Evolutionary conservation across 53 echinoderm and acorn worm species (phyloP), one percentile per base, ranked within the genome.

Genomic region (Paelopatides confundens): DNA sequence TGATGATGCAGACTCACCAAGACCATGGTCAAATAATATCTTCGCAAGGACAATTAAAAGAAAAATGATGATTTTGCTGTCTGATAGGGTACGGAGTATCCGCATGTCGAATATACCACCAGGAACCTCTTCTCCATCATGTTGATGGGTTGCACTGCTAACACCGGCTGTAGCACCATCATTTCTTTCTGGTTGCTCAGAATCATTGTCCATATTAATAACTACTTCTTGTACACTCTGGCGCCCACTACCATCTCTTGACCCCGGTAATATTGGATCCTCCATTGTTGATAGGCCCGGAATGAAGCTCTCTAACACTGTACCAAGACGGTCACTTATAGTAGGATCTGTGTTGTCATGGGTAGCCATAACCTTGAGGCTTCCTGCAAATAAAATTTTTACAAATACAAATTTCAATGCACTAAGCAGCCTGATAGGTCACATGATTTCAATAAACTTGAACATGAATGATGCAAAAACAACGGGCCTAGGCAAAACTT

Each of bases 241-340:
- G 66, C 76, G 62, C 24, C 77, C 82, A 50, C 71, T 46, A 86
- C 52, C 27, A 13, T 83, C 37, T 30, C 68, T 30, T 26, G 33
- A 18, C 0, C 63, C 53, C 27, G 85, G 93, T 46, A 17, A 86
- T 50, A 81, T 65, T 29, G 93, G 93, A 28, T 85, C 88, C 39
- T 96, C 96, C 96, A 96, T 94, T 2, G 94, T 94, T 32, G 90
- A 82, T 14, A 96, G 82, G 11, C 96, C 96, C 5, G 96, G 96
- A 53, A 96, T 92, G 26, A 96, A 84, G 43, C 91, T 91, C 87
- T 93, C 92, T 11, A 96, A 86, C 24, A 91, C 94, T 8, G 67
- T 88, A n/a, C 90, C 90, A 23, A 96, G 89, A 5, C 89, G 86
- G 35, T 70, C 83, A 12, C 91, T 27, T 37, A 91, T 54, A 14